Percentiles rank a stretch among this genome's conserved stretches.
Evolutionary conservation across 1,140 invertebrate genomes (phyloP).

Genomic region (Calosoma granatense): DNA sequence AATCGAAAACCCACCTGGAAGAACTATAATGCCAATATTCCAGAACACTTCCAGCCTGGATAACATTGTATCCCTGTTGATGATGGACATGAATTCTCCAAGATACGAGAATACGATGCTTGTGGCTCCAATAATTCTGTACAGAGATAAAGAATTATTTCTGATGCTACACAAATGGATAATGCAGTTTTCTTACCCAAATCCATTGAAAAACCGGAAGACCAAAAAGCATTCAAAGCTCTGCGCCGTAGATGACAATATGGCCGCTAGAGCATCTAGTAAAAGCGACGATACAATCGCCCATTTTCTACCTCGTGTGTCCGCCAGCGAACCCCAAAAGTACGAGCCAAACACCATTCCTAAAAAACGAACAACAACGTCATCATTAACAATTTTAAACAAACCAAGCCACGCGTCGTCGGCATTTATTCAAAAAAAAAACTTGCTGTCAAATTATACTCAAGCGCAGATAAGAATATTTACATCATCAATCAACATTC

Average conservation of each 20-base stretch:
- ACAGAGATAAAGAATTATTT: constrained; percentile 25
- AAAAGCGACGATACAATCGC: constrained; percentile 49
- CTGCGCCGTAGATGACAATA: constrained; percentile 47
- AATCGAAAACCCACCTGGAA: constrained; percentile 42
- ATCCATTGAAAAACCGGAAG: constrained; percentile 55
- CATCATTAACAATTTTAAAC: neutral
- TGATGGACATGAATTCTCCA: constrained; percentile 44
- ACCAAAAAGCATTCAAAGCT: constrained; percentile 48
- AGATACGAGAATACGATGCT: constrained; percentile 48
- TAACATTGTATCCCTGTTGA: constrained; percentile 43
- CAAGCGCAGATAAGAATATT: neutral
- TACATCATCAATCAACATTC: neutral
- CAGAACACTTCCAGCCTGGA: constrained; percentile 47
- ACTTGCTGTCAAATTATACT: no score
- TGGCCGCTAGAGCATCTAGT: constrained; percentile 48
- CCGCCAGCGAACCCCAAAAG: constrained; percentile 54
- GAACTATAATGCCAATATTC: constrained; percentile 44
- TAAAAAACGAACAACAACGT: no score
- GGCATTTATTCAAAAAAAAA: neutral
- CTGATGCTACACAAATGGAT: neutral
- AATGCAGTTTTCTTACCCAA: constrained; percentile 38
- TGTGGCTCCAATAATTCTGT: constrained; percentile 45
- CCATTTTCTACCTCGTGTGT: constrained; percentile 45
- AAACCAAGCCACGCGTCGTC: neutral
- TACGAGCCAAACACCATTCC: constrained; percentile 60